phyloP scores from a whole-genome alignment of 2,888 invertebrate species.

The Epinotia brunnichana region DNA sequence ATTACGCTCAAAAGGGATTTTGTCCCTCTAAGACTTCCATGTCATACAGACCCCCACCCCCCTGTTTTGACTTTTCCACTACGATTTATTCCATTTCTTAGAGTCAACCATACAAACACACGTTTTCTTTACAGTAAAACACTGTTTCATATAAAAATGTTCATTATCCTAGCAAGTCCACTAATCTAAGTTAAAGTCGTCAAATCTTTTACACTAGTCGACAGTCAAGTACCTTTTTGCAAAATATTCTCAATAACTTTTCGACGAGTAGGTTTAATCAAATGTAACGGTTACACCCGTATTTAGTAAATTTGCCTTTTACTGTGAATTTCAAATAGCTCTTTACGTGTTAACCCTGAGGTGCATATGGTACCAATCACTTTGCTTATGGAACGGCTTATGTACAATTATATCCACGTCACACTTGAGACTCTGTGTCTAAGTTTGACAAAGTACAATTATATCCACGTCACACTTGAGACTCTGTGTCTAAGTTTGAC shows the following conservation, averaged over 20 bases:
- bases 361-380: no score
- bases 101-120: conserved; percentile 19
- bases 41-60: conserved; percentile 4
- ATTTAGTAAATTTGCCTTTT: conserved; percentile 19
- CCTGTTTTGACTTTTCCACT: conserved; percentile 24
- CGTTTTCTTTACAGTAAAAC: conserved; percentile 9
- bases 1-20: not conserved
- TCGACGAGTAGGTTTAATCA: conserved; percentile 9
- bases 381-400: no score
- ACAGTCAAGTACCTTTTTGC: conserved; percentile 15
- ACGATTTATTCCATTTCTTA: conserved; percentile 11
- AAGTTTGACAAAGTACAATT: no score
- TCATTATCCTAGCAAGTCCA: conserved; percentile 30
- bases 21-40: not conserved
- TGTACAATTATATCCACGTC: no score
- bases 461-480: no score
- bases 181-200: conserved; percentile 30
- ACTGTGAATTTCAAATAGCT: conserved; percentile 1
- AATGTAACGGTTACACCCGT: conserved; percentile 24
- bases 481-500: no score
- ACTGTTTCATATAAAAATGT: conserved; percentile 30
- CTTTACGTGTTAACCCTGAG: no score
- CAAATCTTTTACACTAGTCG: conserved; percentile 14
- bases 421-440: no score
- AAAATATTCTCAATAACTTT: no score